Conservation (phyloP, 2,113 vertebrate genomes). For the Rhizomys pruinosus region DNA sequence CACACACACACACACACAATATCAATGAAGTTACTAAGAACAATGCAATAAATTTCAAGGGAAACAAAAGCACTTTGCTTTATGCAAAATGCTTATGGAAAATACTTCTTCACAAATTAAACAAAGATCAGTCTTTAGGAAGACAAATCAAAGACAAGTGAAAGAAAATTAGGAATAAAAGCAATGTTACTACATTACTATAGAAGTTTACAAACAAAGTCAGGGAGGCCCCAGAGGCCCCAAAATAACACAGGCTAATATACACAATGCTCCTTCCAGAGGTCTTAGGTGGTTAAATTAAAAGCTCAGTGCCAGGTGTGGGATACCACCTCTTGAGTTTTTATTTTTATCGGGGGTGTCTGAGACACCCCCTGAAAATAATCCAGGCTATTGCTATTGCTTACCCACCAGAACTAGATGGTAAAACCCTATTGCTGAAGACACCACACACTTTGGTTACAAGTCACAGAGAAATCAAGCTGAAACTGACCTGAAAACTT, state of each 20-base stretch:
- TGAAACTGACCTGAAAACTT: background rate
- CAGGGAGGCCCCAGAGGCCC: background rate
- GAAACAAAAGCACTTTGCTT: slow-evolving; percentile 16
- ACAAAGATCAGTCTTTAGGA: slow-evolving; percentile 36
- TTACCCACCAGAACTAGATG: background rate
- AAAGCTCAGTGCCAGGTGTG: no score
- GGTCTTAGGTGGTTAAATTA: no score
- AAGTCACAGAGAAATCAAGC: background rate
- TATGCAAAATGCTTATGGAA: slow-evolving; percentile 11
- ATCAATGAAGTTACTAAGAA: slow-evolving; percentile 32
- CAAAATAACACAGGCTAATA: background rate
- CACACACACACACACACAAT: background rate
- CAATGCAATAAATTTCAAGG: slow-evolving; percentile 10
- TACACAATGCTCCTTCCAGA: no score
- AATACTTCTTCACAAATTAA: slow-evolving; percentile 40
- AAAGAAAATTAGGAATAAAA: slow-evolving; percentile 51
- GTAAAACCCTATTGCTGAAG: background rate
- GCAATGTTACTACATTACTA: slow-evolving; percentile 44
- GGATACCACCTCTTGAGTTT: no score
- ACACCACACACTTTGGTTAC: background rate
- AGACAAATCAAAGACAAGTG: slow-evolving; percentile 9
- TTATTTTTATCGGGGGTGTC: no score
- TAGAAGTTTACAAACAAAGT: slow-evolving; percentile 16
- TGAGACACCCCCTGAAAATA: no score
- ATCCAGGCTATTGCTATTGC: background rate